Conservation (phyloP, 2,113 vertebrate species). For the Onychostoma macrolepis region DNA sequence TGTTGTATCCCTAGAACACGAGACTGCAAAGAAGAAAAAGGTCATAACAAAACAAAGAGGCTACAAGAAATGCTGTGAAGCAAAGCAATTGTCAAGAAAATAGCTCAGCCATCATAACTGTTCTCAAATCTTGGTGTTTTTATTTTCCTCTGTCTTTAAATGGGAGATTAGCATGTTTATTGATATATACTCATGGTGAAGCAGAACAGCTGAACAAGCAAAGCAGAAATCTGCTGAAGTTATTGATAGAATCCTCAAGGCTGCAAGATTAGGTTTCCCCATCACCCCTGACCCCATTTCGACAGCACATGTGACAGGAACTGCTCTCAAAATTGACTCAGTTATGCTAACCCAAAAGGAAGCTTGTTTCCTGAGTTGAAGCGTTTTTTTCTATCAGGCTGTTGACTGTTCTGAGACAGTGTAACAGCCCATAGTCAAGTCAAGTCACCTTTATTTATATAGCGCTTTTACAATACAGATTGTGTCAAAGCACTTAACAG, state of each 20-base stretch:
- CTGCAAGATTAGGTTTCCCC: conserved; percentile 27
- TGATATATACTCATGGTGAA: conserved; percentile 44
- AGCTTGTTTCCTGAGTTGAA: conserved; percentile 1
- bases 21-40: conserved; percentile 2
- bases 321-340: not conserved
- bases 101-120: not conserved
- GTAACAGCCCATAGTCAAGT: too few species aligned
- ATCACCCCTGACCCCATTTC: conserved; percentile 32
- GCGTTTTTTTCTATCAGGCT: not conserved
- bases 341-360: not conserved
- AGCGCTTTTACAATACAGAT: too few species aligned
- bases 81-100: not conserved
- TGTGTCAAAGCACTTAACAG: too few species aligned
- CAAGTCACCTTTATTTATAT: too few species aligned
- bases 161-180: conserved; percentile 44
- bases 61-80: not conserved
- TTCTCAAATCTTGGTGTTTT: not conserved
- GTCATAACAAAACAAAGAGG: conserved; percentile 24
- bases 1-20: not conserved
- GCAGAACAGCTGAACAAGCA: conserved; percentile 47
- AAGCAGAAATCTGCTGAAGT: conserved; percentile 24
- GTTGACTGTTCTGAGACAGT: not conserved
- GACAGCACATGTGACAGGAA: conserved; percentile 46
- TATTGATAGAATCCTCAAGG: conserved; percentile 23
- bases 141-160: conserved; percentile 39